Conservation (phyloP, 2,797 vertebrate species). For the Coendou prehensilis region DNA sequence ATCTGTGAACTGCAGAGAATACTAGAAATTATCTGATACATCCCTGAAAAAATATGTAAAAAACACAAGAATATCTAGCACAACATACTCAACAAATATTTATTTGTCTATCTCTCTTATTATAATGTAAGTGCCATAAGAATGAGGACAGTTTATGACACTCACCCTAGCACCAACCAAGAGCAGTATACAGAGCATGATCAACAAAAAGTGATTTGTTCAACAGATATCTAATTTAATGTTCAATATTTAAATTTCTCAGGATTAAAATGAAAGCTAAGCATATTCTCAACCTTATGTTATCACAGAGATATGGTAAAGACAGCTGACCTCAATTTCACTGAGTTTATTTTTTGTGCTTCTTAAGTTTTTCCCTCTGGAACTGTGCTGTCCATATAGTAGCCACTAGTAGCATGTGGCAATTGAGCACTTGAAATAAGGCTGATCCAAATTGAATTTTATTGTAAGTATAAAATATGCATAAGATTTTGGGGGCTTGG, state of each 20-base stretch:
- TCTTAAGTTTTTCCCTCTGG: neutral
- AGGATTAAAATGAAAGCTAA: constrained; percentile 31
- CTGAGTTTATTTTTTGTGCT: neutral
- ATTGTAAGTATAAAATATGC: neutral
- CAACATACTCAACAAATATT: neutral
- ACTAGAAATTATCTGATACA: neutral
- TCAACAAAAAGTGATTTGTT: neutral
- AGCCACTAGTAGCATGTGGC: neutral
- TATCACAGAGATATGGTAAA: neutral
- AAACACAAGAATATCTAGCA: neutral
- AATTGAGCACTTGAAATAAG: neutral
- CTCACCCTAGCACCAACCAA: neutral
- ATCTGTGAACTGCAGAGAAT: neutral
- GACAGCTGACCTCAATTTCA: neutral
- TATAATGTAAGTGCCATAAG: neutral
- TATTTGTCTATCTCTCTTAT: neutral
- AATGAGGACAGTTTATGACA: neutral
- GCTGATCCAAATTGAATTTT: neutral
- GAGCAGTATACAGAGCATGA: neutral
- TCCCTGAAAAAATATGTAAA: neutral
- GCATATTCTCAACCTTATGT: neutral
- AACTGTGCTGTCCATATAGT: neutral
- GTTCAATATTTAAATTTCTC: neutral
- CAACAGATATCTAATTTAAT: neutral
- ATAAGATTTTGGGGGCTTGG: neutral